Conservation (phyloP, 2,888 invertebrate species). For the Serrognathus titanus region DNA sequence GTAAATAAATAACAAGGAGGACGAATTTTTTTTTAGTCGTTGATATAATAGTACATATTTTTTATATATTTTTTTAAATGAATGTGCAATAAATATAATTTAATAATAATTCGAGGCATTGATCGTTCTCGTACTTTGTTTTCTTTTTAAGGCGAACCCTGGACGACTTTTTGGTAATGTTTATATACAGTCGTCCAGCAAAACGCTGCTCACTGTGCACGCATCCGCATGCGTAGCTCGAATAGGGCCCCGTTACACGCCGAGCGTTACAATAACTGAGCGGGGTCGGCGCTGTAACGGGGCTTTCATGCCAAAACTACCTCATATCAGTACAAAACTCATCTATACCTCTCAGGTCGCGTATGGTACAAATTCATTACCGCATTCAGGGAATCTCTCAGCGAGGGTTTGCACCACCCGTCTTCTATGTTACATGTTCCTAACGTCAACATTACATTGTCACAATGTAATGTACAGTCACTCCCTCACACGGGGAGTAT, state of each 20-base stretch:
- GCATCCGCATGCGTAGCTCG: slow-evolving; percentile 8
- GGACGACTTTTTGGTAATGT: no score
- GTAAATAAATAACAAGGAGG: no score
- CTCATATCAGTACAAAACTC: slow-evolving; percentile 23
- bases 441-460: slow-evolving; percentile 46
- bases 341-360: no score
- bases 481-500: slow-evolving; percentile 36
- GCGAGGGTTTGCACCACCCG: slow-evolving; percentile 8
- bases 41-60: background rate
- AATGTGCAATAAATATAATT: background rate
- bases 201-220: background rate
- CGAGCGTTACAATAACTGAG: background rate
- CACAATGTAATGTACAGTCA: slow-evolving; percentile 40
- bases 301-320: slow-evolving; percentile 14
- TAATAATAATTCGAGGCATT: no score
- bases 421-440: slow-evolving; percentile 34
- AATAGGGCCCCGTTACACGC: slow-evolving; percentile 11
- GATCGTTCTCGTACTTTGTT: no score
- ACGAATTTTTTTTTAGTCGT: no score
- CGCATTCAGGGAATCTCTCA: slow-evolving; percentile 22
- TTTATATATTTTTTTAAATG: background rate
- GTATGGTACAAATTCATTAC: slow-evolving; percentile 22
- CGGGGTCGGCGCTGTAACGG: background rate
- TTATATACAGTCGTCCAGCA: no score
- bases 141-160: no score